These are phyloP conservation scores for Mayetiola destructor DNA, from an alignment of 2,888 invertebrate genomes.

Conservation along the genomic window DNA sequence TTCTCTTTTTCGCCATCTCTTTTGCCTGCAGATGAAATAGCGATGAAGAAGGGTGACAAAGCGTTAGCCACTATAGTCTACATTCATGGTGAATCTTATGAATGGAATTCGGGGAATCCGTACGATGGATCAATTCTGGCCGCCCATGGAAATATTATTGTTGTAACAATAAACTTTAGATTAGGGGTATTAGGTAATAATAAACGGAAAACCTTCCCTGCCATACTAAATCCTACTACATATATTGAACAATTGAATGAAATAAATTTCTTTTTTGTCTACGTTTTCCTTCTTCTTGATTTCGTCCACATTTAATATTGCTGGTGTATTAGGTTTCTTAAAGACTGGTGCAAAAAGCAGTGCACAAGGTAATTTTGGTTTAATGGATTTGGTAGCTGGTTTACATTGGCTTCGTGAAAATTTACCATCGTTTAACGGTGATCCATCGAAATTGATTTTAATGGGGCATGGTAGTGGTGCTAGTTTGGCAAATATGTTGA, in stretches of 20 bases:
- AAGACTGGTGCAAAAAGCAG: slow-evolving; percentile 80
- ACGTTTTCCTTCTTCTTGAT: too few relatives aligned
- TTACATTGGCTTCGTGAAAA: slow-evolving; percentile 94
- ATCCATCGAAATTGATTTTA: slow-evolving; percentile 80
- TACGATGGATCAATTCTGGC: slow-evolving; percentile 94
- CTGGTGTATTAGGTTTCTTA: slow-evolving; percentile 66
- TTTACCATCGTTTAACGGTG: slow-evolving; percentile 87
- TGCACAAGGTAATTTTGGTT: slow-evolving; percentile 80
- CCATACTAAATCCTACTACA: not conserved
- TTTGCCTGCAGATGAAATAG: slow-evolving; percentile 36
- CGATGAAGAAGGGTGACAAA: slow-evolving; percentile 25
- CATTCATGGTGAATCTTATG: slow-evolving; percentile 89
- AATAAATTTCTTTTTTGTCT: too few relatives aligned
- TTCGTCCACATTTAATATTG: too few relatives aligned
- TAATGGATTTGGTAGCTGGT: slow-evolving; percentile 87
- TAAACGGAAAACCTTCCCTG: not conserved
- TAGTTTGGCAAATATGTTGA: slow-evolving; percentile 87
- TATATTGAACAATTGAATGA: not conserved
- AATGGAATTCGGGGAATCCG: slow-evolving; percentile 93
- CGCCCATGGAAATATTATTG: slow-evolving; percentile 76
- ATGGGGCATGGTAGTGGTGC: slow-evolving; percentile 96
- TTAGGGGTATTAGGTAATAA: slow-evolving; percentile 63
- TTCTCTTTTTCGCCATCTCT: too few relatives aligned
- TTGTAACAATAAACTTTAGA: slow-evolving; percentile 83
- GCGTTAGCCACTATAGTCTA: slow-evolving; percentile 72